phyloP scores from a whole-genome alignment of 2,888 invertebrate genomes.

The Cynaeus angustus region DNA sequence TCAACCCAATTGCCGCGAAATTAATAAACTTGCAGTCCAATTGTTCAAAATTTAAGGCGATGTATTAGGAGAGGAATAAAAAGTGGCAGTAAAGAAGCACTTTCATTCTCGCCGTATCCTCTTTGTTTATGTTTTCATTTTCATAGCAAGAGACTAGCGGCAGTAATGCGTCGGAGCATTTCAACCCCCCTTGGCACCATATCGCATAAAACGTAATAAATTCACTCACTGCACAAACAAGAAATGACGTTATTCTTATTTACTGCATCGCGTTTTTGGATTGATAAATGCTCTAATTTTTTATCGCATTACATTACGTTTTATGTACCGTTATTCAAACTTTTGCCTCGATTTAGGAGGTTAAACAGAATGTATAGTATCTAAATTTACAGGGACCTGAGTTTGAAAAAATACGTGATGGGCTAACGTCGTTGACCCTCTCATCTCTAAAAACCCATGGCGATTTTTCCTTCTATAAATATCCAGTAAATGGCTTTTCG shows the following conservation, averaged over 20 bases:
- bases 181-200: constrained; percentile 46
- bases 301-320: constrained; percentile 20
- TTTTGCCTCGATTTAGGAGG: constrained; percentile 21
- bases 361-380: no score
- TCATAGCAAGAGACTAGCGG: constrained; percentile 47
- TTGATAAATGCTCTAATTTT: constrained; percentile 43
- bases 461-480: no score
- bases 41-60: constrained; percentile 47
- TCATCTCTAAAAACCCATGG: no score
- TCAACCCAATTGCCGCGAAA: constrained; percentile 38
- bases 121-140: constrained; percentile 50
- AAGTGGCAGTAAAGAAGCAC: constrained; percentile 47
- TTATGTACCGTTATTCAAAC: constrained; percentile 32
- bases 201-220: constrained; percentile 48
- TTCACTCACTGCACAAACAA: constrained; percentile 46
- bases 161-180: constrained; percentile 49
- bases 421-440: no score
- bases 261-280: constrained; percentile 36
- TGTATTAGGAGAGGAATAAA: constrained; percentile 45
- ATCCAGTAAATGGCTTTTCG: no score
- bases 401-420: no score
- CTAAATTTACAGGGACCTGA: no score
- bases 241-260: constrained; percentile 46
- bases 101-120: constrained; percentile 48
- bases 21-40: constrained; percentile 42